Evolutionary conservation across 2,797 vertebrate genomes (phyloP), one percentile per base, ranked within the genome.

Genomic region (Trichosurus vulpecula): DNA sequence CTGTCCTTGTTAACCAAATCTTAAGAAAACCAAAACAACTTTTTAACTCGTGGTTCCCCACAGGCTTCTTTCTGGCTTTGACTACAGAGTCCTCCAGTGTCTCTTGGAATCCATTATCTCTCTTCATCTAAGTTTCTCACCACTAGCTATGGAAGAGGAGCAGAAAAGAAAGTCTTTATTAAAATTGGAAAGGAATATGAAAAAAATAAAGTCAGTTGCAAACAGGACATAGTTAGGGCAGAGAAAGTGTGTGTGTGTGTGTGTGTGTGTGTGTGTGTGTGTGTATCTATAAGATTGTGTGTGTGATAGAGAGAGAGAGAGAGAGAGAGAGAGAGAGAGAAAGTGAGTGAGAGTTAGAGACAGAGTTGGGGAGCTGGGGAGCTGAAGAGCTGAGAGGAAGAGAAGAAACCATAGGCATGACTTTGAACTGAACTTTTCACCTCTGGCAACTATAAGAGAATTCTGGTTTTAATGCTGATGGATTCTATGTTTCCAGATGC

Each of bases 391-490:
- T 87, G 22, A 22, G 41, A 87, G 74, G 41, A 22, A 87, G 90
- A 92, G 57, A 87, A 90, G 25, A 94, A 2, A 4, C 25, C 52
- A 92, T 52, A 95, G 10, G 61, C 29, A 93, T 58, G 93, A 90
- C 0, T 93, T 47, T 56, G 19, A 93, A 52, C 1, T 95, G 81
- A 95, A 95, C 41, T 54, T 96, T 96, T 96, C 0, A 74, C 47
- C 52, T 97, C 27, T 61, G 27, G 92, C 52, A 95, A 56, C 92
- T 94, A 90, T 94, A 92, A 96, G 56, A 95, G 9, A 94, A 81
- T 13, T 11, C 89, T 54, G 91, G 22, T 90, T 91, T 27, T 51
- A n/a, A 66, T 54, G 54, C 41, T 47, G n/a, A 54, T 93, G 14
- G 35, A 87, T n/a, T 93, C 47, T 55, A 3, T n/a, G 54, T 47